phyloP scores from a whole-genome alignment of 2,113 vertebrate species.

The Cygnus atratus region DNA sequence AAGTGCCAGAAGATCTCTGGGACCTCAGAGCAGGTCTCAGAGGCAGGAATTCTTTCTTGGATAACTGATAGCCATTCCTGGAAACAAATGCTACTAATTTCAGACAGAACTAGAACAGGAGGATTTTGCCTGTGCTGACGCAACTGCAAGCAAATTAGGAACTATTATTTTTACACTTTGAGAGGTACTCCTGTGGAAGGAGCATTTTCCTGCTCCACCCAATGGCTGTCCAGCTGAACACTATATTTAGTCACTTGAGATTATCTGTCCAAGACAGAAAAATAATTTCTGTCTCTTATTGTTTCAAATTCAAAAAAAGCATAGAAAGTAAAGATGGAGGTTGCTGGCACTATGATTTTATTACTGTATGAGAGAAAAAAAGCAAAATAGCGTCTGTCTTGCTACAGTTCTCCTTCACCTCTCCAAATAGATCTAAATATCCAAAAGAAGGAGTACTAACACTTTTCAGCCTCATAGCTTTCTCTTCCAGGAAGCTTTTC shows the following conservation, averaged over 20 bases:
- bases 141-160: not conserved
- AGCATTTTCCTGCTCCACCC: slow-evolving; percentile 66
- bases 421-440: not conserved
- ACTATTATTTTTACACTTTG: slow-evolving; percentile 13
- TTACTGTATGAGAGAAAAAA: not conserved
- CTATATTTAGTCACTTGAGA: slow-evolving; percentile 49
- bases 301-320: slow-evolving; percentile 22
- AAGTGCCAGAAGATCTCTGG: accelerated
- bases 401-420: not conserved
- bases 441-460: not conserved
- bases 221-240: slow-evolving; percentile 37
- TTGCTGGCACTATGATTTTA: not conserved
- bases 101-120: not conserved
- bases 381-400: not conserved
- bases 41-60: not conserved
- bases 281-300: slow-evolving; percentile 40
- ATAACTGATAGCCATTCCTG: not conserved
- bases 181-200: slow-evolving; percentile 30
- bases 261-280: slow-evolving; percentile 49
- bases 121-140: not conserved
- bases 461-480: not conserved
- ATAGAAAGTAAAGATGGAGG: slow-evolving; percentile 10
- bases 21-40: not conserved
- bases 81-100: not conserved
- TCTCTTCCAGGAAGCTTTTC: slow-evolving; percentile 5